These are phyloP conservation scores for Sus scrofa DNA, from an alignment of 2,113 vertebrate genomes.

Conservation along the genomic window DNA sequence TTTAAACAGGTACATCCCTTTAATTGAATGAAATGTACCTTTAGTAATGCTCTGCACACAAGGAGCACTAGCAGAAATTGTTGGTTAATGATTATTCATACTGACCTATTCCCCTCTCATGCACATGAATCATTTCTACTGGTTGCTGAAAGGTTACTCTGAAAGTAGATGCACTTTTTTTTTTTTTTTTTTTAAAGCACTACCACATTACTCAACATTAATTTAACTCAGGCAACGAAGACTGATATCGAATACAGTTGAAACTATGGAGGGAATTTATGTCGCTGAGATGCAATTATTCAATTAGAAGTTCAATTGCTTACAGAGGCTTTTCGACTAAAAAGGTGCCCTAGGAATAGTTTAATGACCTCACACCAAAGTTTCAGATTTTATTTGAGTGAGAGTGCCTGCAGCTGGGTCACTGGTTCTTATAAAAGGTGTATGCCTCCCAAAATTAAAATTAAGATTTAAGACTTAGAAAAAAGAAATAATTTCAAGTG, in stretches of 20 bases:
- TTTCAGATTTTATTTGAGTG: conserved; percentile 58
- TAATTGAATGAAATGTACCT: background rate
- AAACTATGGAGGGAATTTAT: conserved; percentile 71
- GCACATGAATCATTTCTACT: conserved; percentile 57
- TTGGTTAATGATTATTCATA: conserved; percentile 58
- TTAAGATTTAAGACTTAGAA: background rate
- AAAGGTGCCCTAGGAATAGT: conserved; percentile 59
- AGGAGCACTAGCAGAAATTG: background rate
- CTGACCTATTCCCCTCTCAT: background rate
- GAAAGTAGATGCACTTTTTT: conserved; percentile 53
- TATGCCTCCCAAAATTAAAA: conserved; percentile 18
- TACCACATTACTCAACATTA: conserved; percentile 26
- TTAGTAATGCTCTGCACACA: background rate
- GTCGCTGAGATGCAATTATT: conserved; percentile 71
- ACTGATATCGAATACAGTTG: conserved; percentile 53
- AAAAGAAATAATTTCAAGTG: conserved; percentile 5
- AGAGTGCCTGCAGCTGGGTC: conserved; percentile 25
- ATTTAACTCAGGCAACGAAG: conserved; percentile 75
- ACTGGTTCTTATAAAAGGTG: background rate
- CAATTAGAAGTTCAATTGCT: conserved; percentile 67
- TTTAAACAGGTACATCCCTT: background rate
- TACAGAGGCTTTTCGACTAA: conserved; percentile 54
- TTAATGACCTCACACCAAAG: conserved; percentile 60
- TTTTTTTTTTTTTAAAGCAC: conserved; percentile 47
- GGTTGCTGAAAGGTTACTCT: conserved; percentile 60